A percentile compares a stretch with the other conserved stretches of the same genome.
Evolutionary conservation across 1,140 invertebrate genomes (phyloP).

Genomic region (Drosophila saltans): DNA sequence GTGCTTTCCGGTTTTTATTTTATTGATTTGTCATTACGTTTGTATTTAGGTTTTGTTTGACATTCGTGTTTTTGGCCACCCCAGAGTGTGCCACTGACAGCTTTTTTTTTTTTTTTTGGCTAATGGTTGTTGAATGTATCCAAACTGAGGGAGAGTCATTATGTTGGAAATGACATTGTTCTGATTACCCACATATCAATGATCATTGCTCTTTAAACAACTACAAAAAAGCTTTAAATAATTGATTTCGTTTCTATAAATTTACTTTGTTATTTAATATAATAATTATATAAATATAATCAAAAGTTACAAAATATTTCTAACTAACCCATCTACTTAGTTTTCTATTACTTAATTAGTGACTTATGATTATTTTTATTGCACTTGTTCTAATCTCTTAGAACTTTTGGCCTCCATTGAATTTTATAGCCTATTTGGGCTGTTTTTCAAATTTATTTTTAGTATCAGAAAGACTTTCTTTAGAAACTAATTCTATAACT

Average conservation of each 20-base stretch:
- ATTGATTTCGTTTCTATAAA: not conserved
- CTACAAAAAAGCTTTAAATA: not conserved
- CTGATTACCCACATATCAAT: not conserved
- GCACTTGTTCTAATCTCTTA: no score
- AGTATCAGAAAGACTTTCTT: no score
- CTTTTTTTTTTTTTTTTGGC: conserved; percentile 37
- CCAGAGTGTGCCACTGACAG: conserved; percentile 40
- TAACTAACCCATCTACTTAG: no score
- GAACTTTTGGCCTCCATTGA: no score
- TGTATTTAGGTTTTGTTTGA: conserved; percentile 35
- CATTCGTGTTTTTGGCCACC: conserved; percentile 30
- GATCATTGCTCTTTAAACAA: not conserved
- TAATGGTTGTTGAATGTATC: conserved; percentile 52
- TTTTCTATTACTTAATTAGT: no score
- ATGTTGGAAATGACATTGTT: conserved; percentile 1
- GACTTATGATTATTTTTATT: no score
- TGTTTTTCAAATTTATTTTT: no score
- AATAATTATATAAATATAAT: no score
- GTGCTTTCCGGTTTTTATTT: conserved; percentile 35
- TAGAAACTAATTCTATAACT: no score
- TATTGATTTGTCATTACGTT: conserved; percentile 73
- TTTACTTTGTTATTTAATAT: no score
- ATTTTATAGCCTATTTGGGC: no score
- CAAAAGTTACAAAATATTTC: no score
- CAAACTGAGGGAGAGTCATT: conserved; percentile 24